These are phyloP conservation scores for Monopis laevigella DNA, from an alignment of 2,888 invertebrate species.

Conservation along the genomic window DNA sequence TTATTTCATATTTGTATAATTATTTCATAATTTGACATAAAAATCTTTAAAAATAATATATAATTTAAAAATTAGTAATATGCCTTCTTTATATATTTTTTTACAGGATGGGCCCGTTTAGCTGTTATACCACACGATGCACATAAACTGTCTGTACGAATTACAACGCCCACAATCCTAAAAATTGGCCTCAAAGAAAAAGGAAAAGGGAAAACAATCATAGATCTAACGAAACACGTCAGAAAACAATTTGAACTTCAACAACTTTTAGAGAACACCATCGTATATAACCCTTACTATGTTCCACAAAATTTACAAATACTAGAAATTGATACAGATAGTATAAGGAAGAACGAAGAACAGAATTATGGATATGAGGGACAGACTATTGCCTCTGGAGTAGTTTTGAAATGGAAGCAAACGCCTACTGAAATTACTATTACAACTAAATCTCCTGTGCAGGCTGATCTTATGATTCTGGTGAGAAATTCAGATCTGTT, in stretches of 20 bases:
- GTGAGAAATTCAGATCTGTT: too few species aligned
- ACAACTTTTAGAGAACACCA: constrained; percentile 39
- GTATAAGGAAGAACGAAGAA: constrained; percentile 27
- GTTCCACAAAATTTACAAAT: constrained; percentile 56
- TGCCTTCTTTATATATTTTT: too few species aligned
- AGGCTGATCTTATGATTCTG: constrained; percentile 54
- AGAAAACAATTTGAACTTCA: constrained; percentile 37
- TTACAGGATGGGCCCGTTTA: constrained; percentile 47
- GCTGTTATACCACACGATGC: constrained; percentile 51
- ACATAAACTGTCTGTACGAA: constrained; percentile 43
- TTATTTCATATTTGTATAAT: too few species aligned
- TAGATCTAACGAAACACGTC: constrained; percentile 43
- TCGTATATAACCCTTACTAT: constrained; percentile 52
- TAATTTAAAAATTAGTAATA: too few species aligned
- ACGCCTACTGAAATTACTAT: constrained; percentile 45
- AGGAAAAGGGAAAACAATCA: constrained; percentile 32
- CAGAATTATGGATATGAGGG: constrained; percentile 40
- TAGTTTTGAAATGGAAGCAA: constrained; percentile 41
- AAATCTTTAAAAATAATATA: too few species aligned
- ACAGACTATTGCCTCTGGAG: constrained; percentile 42
- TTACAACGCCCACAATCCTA: constrained; percentile 39
- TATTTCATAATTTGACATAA: too few species aligned
- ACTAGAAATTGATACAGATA: constrained; percentile 49
- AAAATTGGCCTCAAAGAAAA: constrained; percentile 45
- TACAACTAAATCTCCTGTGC: constrained; percentile 39